A percentile compares a stretch with the other conserved stretches of the same genome.
These are phyloP conservation scores for Oryctolagus cuniculus DNA, from an alignment of 2,113 vertebrate species.

Conservation along the genomic window DNA sequence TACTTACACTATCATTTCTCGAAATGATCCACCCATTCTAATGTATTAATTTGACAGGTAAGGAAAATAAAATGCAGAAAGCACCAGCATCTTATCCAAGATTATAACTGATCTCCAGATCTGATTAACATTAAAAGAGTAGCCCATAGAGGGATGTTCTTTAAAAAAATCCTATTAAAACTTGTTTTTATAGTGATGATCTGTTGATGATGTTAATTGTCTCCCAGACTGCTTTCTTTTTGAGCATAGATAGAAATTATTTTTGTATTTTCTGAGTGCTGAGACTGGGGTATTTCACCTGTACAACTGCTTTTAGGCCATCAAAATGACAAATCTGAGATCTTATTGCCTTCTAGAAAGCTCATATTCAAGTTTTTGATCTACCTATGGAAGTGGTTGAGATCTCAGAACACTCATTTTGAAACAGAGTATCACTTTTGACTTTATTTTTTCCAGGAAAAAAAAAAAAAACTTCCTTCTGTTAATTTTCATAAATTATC, in stretches of 20 bases:
- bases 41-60: not conserved
- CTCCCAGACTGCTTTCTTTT: not conserved
- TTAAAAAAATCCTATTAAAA: not conserved
- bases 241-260: not conserved
- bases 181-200: not conserved
- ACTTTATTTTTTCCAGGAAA: not conserved
- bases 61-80: slow-evolving; percentile 30
- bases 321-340: not conserved
- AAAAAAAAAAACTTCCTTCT: too few species aligned
- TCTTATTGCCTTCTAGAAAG: not conserved
- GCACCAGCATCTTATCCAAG: not conserved
- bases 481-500: not conserved
- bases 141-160: not conserved
- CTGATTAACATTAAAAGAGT: not conserved
- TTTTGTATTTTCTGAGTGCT: not conserved
- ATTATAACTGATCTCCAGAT: not conserved
- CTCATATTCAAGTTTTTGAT: not conserved
- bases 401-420: not conserved
- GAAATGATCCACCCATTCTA: not conserved
- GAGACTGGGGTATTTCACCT: not conserved
- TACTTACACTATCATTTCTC: not conserved
- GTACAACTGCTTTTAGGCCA: not conserved
- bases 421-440: accelerated
- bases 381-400: not conserved
- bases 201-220: not conserved